A percentile compares a stretch with the other conserved stretches of the same genome.
Conservation (phyloP, 2,113 vertebrate species). For the Brachyhypopomus occidentalis region DNA sequence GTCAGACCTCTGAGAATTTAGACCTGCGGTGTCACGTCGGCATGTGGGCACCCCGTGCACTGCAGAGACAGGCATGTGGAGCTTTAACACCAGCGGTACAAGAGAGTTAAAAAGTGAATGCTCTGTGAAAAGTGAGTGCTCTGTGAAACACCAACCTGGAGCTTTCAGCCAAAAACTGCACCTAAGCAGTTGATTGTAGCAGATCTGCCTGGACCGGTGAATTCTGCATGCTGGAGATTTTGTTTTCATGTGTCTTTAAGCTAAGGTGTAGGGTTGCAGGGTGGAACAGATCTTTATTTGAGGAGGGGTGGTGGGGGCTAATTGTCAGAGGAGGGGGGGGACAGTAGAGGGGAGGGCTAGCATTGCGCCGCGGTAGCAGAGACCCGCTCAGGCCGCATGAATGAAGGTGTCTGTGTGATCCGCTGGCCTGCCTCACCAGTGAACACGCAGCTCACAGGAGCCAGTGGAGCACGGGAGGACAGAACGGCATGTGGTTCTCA, state of each 20-base stretch:
- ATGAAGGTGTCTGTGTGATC: slow-evolving; percentile 71
- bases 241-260: not conserved
- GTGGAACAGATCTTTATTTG: slow-evolving; percentile 18
- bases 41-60: slow-evolving; percentile 56
- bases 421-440: slow-evolving; percentile 61
- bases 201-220: not conserved
- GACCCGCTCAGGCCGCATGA: slow-evolving; percentile 69
- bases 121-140: slow-evolving; percentile 5
- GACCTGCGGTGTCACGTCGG: slow-evolving; percentile 70
- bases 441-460: slow-evolving; percentile 64
- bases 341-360: not conserved
- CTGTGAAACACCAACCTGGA: no score
- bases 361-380: slow-evolving; percentile 42
- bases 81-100: no score
- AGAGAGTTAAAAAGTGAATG: not conserved
- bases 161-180: no score
- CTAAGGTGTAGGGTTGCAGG: not conserved
- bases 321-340: slow-evolving; percentile 28
- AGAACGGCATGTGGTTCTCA: slow-evolving; percentile 77
- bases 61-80: slow-evolving; percentile 56
- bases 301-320: slow-evolving; percentile 2
- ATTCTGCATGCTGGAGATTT: not conserved
- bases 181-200: not conserved
- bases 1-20: slow-evolving; percentile 62
- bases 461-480: slow-evolving; percentile 49